Evolutionary conservation across 2,797 vertebrate genomes (phyloP), one percentile per base, ranked within the genome.

Genomic region (Melanogrammus aeglefinus): DNA sequence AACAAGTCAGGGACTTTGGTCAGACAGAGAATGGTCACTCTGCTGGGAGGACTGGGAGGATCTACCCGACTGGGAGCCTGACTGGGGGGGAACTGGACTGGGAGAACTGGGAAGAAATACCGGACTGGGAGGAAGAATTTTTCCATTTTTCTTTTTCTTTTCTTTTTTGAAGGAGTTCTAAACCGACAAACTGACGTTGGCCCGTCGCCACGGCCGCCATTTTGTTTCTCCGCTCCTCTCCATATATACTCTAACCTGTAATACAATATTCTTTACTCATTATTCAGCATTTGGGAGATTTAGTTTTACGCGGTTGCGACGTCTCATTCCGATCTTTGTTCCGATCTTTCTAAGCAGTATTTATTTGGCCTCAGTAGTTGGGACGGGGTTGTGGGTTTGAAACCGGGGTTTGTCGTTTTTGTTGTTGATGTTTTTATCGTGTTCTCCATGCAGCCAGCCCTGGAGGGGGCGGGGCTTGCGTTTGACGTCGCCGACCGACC

Each of bases 11-110:
- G 47, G 51, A 91, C 90, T 88, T 90, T 86, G 87, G 89, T 90
- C 81, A 82, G 86, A 90, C 88, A 85, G 87, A 90, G 89, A 89
- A 88, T 81, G 88, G 89, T 86, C 89, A 86, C 83, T 78, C 82
- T 18, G 66, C 74, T 80, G 73, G 24, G 72, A 63, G 74, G 4
- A 29, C 13, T n/a, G n/a, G n/a, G 57, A 76, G 73, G 27, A 82
- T 76, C 16, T 38, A 38, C 36, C 36, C 6, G 36, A 70, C 74
- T 80, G 73, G 24, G n/a, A 75, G 78, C 70, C 36, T 44, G 6
- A 29, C 13, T n/a, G n/a, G n/a, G 57, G 75, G 71, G 27, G 82
- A 76, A 21, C 69, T 24, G 74, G 76, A 77, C 2, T 36, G 63
- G 41, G 24, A 74, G 51, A 4, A 29, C 13, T n/a, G n/a, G n/a